Evolutionary conservation across 2,113 vertebrate species (phyloP).

Genomic region (Semnopithecus entellus): DNA sequence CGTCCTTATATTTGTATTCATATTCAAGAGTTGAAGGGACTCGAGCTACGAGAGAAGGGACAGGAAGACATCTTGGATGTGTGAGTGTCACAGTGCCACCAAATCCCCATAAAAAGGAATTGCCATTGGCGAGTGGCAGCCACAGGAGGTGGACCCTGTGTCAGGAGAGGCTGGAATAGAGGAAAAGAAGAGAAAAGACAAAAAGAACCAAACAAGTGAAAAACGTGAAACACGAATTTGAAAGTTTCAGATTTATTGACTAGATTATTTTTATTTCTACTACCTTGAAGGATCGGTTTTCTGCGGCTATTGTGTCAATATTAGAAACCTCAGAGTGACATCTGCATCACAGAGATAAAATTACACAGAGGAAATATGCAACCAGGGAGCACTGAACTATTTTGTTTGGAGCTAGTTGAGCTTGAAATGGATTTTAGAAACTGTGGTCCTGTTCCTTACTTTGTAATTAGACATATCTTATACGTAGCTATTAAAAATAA

Average conservation of each 20-base stretch:
- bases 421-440: conserved; percentile 65
- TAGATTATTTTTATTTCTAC: not conserved
- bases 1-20: not conserved
- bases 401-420: not conserved
- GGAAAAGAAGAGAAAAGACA: not conserved
- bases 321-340: not conserved
- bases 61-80: rapidly evolving
- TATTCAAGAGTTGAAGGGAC: not conserved
- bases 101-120: rapidly evolving
- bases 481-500: conserved; percentile 46
- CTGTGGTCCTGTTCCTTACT: conserved; percentile 2
- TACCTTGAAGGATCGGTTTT: not conserved
- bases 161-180: not conserved
- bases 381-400: conserved; percentile 52
- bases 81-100: rapidly evolving
- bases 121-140: rapidly evolving
- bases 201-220: not conserved
- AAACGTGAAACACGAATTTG: not conserved
- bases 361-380: conserved; percentile 18
- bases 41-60: rapidly evolving
- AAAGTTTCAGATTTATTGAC: not conserved
- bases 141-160: no score
- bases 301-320: not conserved
- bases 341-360: conserved; percentile 70
- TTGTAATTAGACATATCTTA: conserved; percentile 73